Base-by-base conservation (phyloP, 2,888 invertebrate genomes). In the Dromius quadrimaculatus region DNA sequence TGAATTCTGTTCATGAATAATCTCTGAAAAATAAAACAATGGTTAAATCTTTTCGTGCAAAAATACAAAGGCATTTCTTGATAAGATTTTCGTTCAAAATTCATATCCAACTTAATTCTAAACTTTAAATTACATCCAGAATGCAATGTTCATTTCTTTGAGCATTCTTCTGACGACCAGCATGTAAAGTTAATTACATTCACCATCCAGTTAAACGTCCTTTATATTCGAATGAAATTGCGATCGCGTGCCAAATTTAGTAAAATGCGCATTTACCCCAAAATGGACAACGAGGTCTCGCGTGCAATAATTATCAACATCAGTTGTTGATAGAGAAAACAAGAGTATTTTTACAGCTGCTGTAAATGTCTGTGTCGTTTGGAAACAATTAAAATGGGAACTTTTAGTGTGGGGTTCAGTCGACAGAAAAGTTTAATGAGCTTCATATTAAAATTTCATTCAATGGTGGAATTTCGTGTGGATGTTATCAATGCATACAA, bases 61-160 rank as follows among this genome's bases (percentile, higher is more conserved):
- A n/a, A n/a, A n/a, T n/a, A n/a, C n/a, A n/a, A n/a, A n/a, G n/a
- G n/a, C n/a, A n/a, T n/a, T n/a, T n/a, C n/a, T n/a, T n/a, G n/a
- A n/a, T n/a, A n/a, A n/a, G n/a, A n/a, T n/a, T 47, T 22, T 47
- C n/a, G 23, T 20, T 54, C 28, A 54, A 54, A 54, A 54, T 54
- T 54, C 50, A 4, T 15, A 41, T 47, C 1, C 5, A 54, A 54
- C 50, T 54, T 28, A 23, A 54, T 54, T 54, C 28, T 28, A 54
- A 54, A 54, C 13, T 54, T 47, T 54, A 54, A 28, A 54, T 54
- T 54, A 15, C 50, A 15, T 15, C 28, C 19, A 9, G 28, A 54
- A 28, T 54, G 28, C 28, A 15, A 54, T 23, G 50, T 54, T 28
- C 28, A n/a, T 5, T 54, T 54, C 23, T 54, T 54, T 28, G 11